Conservation (phyloP, 1,140 invertebrate species). For the Trachymyrmex septentrionalis region DNA sequence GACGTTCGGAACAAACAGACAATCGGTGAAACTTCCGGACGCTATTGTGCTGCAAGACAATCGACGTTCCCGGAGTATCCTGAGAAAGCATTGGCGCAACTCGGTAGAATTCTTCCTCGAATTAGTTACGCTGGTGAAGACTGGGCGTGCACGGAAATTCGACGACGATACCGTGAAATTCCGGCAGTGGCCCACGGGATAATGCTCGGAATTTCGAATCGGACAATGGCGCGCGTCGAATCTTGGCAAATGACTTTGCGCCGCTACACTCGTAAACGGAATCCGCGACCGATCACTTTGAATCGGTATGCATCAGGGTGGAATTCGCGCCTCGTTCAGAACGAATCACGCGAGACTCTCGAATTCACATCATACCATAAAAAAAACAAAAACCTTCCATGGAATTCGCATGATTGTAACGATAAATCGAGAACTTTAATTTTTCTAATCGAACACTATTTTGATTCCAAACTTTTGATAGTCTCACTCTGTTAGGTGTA, state of each 20-base stretch:
- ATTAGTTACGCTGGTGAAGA: conserved; percentile 51
- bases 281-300: conserved; percentile 55
- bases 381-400: not conserved
- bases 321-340: conserved; percentile 30
- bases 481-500: too few species aligned
- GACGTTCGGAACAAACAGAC: conserved; percentile 36
- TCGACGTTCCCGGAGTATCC: conserved; percentile 7
- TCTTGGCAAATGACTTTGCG: conserved; percentile 62
- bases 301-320: conserved; percentile 48
- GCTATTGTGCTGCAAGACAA: conserved; percentile 47
- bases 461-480: not conserved
- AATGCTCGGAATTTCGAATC: conserved; percentile 53
- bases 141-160: conserved; percentile 39
- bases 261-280: conserved; percentile 59
- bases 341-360: not conserved
- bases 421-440: not conserved
- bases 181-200: conserved; percentile 31
- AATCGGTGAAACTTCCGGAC: conserved; percentile 41
- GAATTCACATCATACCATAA: not conserved
- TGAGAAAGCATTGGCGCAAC: conserved; percentile 48
- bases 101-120: conserved; percentile 54
- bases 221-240: conserved; percentile 58
- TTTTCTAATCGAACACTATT: not conserved
- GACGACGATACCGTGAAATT: conserved; percentile 56
- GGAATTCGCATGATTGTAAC: not conserved